These are phyloP conservation scores for Scaptomyza graminum DNA, from an alignment of 1,140 invertebrate species.

Conservation along the genomic window DNA sequence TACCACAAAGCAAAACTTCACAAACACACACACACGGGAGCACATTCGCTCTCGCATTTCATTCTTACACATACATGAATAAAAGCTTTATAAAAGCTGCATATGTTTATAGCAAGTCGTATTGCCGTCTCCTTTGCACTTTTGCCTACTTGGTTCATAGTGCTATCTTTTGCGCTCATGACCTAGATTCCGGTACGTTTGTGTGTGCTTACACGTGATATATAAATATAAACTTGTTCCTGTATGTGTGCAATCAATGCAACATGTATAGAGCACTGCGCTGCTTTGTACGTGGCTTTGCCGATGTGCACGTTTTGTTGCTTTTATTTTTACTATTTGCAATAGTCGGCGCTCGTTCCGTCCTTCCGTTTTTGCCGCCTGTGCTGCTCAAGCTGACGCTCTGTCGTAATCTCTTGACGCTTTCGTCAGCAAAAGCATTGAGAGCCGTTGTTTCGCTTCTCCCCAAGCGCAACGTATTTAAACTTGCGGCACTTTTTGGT, in stretches of 20 bases:
- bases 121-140: conserved; percentile 81
- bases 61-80: neutral
- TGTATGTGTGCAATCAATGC: conserved; percentile 79
- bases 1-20: conserved; percentile 7
- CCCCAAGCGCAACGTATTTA: conserved; percentile 51
- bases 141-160: conserved; percentile 75
- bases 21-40: conserved; percentile 3
- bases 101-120: conserved; percentile 58
- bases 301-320: conserved; percentile 34
- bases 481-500: conserved; percentile 65
- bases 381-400: conserved; percentile 32
- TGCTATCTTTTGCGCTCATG: conserved; percentile 84
- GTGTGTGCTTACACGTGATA: conserved; percentile 75
- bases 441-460: conserved; percentile 31
- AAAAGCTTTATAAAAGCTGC: conserved; percentile 33
- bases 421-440: conserved; percentile 57
- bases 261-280: conserved; percentile 75
- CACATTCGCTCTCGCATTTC: conserved; percentile 18
- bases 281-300: conserved; percentile 20
- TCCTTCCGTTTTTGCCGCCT: conserved; percentile 61
- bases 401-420: conserved; percentile 70
- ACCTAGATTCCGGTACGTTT: conserved; percentile 76
- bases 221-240: conserved; percentile 58
- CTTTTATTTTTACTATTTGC: conserved; percentile 76
- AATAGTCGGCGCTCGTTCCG: conserved; percentile 48